These are phyloP conservation scores for Novumbra hubbsi DNA, from an alignment of 2,797 vertebrate genomes.

Conservation along the genomic window DNA sequence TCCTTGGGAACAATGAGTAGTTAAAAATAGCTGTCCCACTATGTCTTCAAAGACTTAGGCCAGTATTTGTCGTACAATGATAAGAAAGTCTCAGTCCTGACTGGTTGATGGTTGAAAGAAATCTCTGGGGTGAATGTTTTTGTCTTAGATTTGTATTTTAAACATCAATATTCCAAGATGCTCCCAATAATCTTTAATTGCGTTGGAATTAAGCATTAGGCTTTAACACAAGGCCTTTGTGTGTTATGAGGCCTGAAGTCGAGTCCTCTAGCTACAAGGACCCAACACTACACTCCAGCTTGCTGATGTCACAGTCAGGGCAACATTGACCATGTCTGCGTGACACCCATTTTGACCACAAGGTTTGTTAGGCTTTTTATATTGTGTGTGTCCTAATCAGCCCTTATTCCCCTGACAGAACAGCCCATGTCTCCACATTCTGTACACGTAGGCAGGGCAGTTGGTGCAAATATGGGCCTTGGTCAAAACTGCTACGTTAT, in stretches of 20 bases:
- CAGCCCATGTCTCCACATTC: neutral
- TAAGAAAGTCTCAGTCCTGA: neutral
- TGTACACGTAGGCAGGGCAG: neutral
- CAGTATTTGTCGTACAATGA: neutral
- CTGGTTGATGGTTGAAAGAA: neutral
- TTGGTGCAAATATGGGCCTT: neutral
- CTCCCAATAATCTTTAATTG: neutral
- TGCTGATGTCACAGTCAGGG: slow-evolving; percentile 10
- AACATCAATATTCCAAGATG: neutral
- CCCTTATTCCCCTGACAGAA: neutral
- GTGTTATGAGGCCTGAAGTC: neutral
- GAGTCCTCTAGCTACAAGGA: slow-evolving; percentile 18
- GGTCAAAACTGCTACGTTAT: neutral
- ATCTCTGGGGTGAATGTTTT: neutral
- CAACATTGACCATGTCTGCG: neutral
- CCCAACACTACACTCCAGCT: slow-evolving; percentile 7
- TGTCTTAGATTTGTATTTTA: neutral
- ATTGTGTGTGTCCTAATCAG: neutral
- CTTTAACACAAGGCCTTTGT: neutral
- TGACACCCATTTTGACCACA: neutral
- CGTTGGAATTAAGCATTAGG: neutral
- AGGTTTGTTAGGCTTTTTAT: neutral
- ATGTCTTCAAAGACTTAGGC: neutral
- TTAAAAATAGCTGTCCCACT: slow-evolving; percentile 2
- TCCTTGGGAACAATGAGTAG: neutral